These are phyloP conservation scores for Globia sparganii DNA, from an alignment of 2,888 invertebrate species.

Conservation along the genomic window DNA sequence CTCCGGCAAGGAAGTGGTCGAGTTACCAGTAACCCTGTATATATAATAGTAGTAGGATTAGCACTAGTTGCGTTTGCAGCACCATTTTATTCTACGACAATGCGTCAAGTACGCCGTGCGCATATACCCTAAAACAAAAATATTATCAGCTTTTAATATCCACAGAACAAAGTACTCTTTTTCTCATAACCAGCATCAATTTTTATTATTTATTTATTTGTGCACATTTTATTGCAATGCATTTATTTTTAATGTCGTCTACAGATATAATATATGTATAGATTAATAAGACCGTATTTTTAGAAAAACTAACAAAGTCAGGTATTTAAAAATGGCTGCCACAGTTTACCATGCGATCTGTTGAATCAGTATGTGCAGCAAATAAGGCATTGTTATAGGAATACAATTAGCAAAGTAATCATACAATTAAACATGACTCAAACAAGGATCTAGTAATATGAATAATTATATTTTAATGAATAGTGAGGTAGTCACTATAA, in stretches of 20 bases:
- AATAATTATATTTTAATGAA: constrained; percentile 6
- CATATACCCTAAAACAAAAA: background rate
- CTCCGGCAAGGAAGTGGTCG: too few species aligned
- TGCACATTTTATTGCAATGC: background rate
- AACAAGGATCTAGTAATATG: background rate
- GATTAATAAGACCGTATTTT: too few species aligned
- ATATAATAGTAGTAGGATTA: too few species aligned
- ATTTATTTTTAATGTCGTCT: too few species aligned
- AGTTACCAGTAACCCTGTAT: too few species aligned
- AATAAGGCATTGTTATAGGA: background rate
- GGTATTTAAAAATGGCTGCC: background rate
- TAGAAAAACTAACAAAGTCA: background rate
- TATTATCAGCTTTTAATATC: background rate
- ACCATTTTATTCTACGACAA: background rate
- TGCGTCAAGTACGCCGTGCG: too few species aligned
- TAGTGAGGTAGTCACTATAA: background rate
- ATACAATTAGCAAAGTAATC: background rate
- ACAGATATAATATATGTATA: too few species aligned
- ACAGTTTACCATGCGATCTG: background rate
- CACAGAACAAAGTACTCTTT: background rate
- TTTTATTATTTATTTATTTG: background rate
- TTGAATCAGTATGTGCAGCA: background rate
- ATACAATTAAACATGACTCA: constrained; percentile 11
- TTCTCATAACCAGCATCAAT: background rate
- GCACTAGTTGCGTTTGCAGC: background rate